Evolutionary conservation across 2,797 vertebrate genomes (phyloP).

Genomic region (Mormyrus proboscirostris): DNA sequence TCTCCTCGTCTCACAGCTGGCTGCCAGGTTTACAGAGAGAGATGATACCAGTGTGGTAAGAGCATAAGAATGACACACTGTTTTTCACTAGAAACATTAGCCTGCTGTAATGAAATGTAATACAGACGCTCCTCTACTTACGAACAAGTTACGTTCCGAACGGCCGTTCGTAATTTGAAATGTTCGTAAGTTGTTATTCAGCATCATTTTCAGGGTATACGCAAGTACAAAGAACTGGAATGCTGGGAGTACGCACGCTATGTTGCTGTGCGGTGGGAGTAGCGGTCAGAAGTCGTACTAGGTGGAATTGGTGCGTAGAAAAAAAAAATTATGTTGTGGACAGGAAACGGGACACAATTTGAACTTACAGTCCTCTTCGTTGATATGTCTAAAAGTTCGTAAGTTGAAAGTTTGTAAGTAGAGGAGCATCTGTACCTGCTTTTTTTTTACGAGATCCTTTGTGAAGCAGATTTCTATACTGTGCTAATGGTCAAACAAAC

Average conservation of each 20-base stretch:
- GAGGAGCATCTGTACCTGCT: neutral
- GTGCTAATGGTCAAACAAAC: neutral
- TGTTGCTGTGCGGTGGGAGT: neutral
- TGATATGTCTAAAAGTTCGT: neutral
- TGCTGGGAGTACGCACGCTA: neutral
- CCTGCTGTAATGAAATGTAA: neutral
- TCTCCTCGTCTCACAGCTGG: conserved; percentile 29
- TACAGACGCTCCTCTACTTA: neutral
- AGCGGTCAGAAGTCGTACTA: neutral
- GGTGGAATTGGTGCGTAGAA: neutral
- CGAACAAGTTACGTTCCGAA: neutral
- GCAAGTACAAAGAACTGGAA: neutral
- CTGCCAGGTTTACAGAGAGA: conserved; percentile 29
- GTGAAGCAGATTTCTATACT: neutral
- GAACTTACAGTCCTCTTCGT: neutral
- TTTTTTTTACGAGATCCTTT: neutral
- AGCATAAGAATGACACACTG: conserved; percentile 24
- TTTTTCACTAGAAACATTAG: conserved; percentile 11
- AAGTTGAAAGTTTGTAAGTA: neutral
- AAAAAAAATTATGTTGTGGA: neutral
- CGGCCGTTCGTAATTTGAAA: neutral
- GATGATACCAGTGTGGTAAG: conserved; percentile 20
- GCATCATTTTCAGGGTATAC: neutral
- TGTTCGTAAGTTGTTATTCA: neutral
- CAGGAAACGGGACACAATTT: neutral